These are phyloP conservation scores for Pogoniulus pusillus DNA, from an alignment of 2,797 vertebrate species.

Conservation along the genomic window DNA sequence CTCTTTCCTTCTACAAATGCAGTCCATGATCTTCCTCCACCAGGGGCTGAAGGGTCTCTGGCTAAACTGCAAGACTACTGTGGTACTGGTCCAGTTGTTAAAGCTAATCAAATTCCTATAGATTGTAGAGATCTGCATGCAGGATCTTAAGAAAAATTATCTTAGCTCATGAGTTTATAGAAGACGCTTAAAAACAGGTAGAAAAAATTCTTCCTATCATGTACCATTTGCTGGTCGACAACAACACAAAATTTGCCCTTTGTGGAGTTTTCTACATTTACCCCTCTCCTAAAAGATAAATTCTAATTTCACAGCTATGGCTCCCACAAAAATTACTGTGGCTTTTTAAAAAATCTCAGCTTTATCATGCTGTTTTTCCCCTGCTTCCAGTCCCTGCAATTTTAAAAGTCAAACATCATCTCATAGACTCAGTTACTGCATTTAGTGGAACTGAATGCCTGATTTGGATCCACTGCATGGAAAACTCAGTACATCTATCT, in stretches of 20 bases:
- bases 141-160: not conserved
- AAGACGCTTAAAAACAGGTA: not conserved
- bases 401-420: not conserved
- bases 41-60: not conserved
- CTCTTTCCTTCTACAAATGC: not conserved
- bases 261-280: not conserved
- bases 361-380: not conserved
- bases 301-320: not conserved
- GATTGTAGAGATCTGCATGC: not conserved
- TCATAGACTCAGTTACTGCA: not conserved
- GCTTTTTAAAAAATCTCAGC: not conserved
- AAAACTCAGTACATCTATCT: not conserved
- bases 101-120: not conserved
- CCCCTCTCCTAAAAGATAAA: not conserved
- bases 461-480: not conserved
- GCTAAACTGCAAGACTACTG: not conserved
- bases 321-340: not conserved
- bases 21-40: not conserved
- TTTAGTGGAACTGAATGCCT: not conserved
- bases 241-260: not conserved
- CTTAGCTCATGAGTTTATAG: not conserved
- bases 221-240: not conserved
- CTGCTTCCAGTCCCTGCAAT: not conserved
- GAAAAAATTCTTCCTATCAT: not conserved
- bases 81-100: not conserved